phyloP scores from a whole-genome alignment of 1,140 invertebrate species.

The Hyphantria cunea region DNA sequence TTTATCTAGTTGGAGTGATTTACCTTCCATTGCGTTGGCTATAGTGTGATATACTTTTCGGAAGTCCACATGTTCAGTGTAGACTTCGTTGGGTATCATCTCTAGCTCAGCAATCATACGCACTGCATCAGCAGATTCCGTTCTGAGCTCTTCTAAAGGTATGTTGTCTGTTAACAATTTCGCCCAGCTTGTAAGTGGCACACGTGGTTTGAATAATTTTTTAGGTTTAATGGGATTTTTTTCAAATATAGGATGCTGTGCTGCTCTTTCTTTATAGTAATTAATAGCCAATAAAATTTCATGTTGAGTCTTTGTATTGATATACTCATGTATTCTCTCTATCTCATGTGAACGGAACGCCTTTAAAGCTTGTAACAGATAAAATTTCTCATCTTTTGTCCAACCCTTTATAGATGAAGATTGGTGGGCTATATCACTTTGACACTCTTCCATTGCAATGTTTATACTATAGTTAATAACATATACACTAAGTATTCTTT shows the following conservation, averaged over 20 bases:
- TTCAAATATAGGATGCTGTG: background rate
- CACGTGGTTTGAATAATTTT: conserved; percentile 23
- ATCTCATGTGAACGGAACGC: conserved; percentile 42
- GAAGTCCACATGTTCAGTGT: conserved; percentile 59
- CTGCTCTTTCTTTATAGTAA: conserved; percentile 53
- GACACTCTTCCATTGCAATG: background rate
- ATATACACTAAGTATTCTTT: background rate
- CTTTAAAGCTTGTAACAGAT: conserved; percentile 52
- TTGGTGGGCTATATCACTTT: background rate
- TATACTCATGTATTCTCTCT: conserved; percentile 36
- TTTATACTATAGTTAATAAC: background rate
- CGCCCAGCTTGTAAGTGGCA: conserved; percentile 59
- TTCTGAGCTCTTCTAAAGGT: conserved; percentile 53
- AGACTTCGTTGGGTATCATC: conserved; percentile 45
- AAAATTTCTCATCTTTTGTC: conserved; percentile 61
- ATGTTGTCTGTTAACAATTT: conserved; percentile 53
- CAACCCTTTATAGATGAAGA: conserved; percentile 30
- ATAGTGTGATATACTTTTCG: conserved; percentile 54
- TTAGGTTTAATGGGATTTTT: background rate
- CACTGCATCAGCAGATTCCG: conserved; percentile 59
- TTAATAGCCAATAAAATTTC: conserved; percentile 48
- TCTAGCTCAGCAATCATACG: conserved; percentile 68
- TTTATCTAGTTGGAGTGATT: conserved; percentile 49
- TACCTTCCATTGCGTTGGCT: conserved; percentile 72
- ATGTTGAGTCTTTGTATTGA: conserved; percentile 47